phyloP scores from a whole-genome alignment of 2,797 vertebrate species.

The Periophthalmus magnuspinnatus region DNA sequence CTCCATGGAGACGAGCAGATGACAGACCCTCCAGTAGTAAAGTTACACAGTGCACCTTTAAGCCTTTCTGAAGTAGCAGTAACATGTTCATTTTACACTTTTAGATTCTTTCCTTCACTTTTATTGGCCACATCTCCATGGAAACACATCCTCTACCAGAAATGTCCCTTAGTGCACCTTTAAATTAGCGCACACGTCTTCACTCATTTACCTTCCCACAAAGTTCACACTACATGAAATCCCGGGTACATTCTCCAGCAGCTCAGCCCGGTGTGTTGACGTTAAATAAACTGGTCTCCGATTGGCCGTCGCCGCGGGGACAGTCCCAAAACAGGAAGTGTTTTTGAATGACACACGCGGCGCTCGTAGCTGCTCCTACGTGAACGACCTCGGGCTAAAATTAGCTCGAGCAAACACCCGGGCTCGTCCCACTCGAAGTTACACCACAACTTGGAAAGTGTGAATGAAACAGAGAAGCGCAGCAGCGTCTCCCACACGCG shows the following conservation, averaged over 20 bases:
- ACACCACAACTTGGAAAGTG: slow-evolving; percentile 62
- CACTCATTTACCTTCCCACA: slow-evolving; percentile 3
- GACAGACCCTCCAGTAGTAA: too few relatives aligned
- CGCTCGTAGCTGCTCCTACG: slow-evolving; percentile 56
- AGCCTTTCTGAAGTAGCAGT: too few relatives aligned
- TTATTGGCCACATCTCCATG: too few relatives aligned
- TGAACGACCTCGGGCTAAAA: slow-evolving; percentile 59
- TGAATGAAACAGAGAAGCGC: slow-evolving; percentile 43
- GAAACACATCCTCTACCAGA: too few relatives aligned
- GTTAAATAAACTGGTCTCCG: slow-evolving; percentile 5
- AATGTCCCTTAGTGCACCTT: too few relatives aligned
- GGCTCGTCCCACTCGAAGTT: slow-evolving; percentile 51
- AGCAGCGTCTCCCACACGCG: slow-evolving; percentile 42
- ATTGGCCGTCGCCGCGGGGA: slow-evolving; percentile 39
- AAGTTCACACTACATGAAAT: slow-evolving; percentile 2
- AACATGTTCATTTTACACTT: too few relatives aligned
- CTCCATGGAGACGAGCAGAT: too few relatives aligned
- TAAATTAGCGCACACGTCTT: neutral
- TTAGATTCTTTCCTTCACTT: too few relatives aligned
- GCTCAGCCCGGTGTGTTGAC: slow-evolving; percentile 1
- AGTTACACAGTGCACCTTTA: too few relatives aligned
- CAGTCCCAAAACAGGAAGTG: slow-evolving; percentile 60
- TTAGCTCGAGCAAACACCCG: slow-evolving; percentile 58
- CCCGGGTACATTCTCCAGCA: neutral
- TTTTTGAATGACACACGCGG: slow-evolving; percentile 57